phyloP scores from a whole-genome alignment of 2,888 invertebrate species.

The Nymphalis polychloros region DNA sequence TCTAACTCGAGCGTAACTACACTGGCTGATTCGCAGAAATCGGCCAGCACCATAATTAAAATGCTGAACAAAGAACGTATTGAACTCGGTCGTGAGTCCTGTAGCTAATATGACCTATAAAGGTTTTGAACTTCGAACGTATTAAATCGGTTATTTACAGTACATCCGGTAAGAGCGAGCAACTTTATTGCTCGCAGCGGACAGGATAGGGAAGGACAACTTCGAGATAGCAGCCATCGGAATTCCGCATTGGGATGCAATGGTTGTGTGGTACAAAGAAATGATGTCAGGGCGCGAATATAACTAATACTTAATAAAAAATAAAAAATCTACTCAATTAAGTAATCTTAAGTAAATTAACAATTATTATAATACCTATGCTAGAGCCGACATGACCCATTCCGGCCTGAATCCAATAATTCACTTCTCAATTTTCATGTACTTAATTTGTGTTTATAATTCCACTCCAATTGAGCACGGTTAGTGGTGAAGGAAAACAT shows the following conservation, averaged over 20 bases:
- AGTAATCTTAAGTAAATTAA: too few species aligned
- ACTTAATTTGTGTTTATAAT: too few species aligned
- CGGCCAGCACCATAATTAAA: too few species aligned
- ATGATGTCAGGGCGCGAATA: slow-evolving; percentile 15
- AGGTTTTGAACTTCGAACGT: slow-evolving; percentile 15
- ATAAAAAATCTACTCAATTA: background rate
- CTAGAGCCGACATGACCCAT: too few species aligned
- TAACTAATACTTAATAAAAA: background rate
- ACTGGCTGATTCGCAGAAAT: too few species aligned
- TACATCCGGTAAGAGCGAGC: slow-evolving; percentile 23
- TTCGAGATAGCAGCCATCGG: slow-evolving; percentile 61
- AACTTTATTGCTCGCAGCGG: slow-evolving; percentile 38
- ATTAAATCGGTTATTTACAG: slow-evolving; percentile 29
- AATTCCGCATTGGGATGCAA: slow-evolving; percentile 63
- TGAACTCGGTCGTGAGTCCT: background rate
- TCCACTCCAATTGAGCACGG: too few species aligned
- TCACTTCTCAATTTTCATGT: too few species aligned
- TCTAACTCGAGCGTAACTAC: too few species aligned
- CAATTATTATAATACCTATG: too few species aligned
- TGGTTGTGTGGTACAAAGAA: slow-evolving; percentile 43
- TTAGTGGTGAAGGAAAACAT: too few species aligned
- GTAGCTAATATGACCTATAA: slow-evolving; percentile 4
- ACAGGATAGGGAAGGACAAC: slow-evolving; percentile 56
- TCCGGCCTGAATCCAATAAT: too few species aligned
- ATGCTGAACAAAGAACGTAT: background rate